Evolutionary conservation across 2,888 invertebrate genomes (phyloP).

Genomic region (Leucophora obtusa): DNA sequence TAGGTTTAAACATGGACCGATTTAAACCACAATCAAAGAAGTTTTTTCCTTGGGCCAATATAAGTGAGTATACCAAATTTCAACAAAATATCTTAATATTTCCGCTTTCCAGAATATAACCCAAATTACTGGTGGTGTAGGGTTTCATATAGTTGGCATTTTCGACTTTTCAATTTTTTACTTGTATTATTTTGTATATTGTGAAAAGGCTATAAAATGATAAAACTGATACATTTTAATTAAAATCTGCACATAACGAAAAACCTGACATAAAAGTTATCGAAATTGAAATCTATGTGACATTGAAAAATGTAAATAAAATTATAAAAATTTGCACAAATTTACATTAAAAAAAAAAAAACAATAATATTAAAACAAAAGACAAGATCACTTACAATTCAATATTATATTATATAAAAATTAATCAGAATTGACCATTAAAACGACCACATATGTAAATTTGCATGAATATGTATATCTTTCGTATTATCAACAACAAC

Average conservation of each 20-base stretch:
- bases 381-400: not conserved
- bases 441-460: not conserved
- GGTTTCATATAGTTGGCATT: too few relatives aligned
- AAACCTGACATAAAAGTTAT: slow-evolving; percentile 23
- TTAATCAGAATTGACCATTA: slow-evolving; percentile 5
- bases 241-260: slow-evolving; percentile 15
- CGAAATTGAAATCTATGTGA: not conserved
- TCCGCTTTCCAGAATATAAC: too few relatives aligned
- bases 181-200: too few relatives aligned
- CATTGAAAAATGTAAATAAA: slow-evolving; percentile 23
- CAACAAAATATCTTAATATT: too few relatives aligned
- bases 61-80: too few relatives aligned
- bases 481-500: not conserved
- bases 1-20: too few relatives aligned
- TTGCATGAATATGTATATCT: not conserved
- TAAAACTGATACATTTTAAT: slow-evolving; percentile 13
- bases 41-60: too few relatives aligned
- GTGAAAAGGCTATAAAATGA: not conserved
- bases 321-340: slow-evolving; percentile 47
- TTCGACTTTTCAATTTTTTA: too few relatives aligned
- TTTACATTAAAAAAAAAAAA: slow-evolving; percentile 7
- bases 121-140: too few relatives aligned
- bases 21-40: too few relatives aligned
- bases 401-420: not conserved
- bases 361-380: not conserved